These are phyloP conservation scores for Tachina fera DNA, from an alignment of 2,888 invertebrate genomes.

Conservation along the genomic window DNA sequence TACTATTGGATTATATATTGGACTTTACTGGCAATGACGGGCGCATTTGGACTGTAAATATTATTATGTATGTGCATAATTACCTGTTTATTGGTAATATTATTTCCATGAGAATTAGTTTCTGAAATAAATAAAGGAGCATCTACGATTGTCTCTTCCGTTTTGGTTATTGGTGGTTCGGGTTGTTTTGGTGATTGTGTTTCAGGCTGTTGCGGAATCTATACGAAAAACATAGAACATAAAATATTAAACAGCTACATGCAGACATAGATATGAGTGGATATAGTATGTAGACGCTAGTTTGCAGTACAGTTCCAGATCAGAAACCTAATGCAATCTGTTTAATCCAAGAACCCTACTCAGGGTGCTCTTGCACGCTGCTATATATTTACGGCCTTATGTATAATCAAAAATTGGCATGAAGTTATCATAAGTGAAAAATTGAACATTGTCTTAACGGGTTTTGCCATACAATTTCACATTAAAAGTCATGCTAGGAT, in stretches of 20 bases:
- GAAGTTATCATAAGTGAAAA: too few species aligned
- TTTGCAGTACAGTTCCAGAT: constrained; percentile 6
- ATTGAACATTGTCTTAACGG: too few species aligned
- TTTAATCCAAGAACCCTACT: too few species aligned
- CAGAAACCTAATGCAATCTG: not conserved
- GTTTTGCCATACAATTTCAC: too few species aligned
- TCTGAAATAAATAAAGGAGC: not conserved
- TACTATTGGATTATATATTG: too few species aligned
- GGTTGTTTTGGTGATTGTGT: not conserved
- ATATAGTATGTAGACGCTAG: not conserved
- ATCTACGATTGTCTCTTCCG: constrained; percentile 37
- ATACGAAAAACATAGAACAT: constrained; percentile 5
- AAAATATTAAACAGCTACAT: not conserved
- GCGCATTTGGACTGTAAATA: not conserved
- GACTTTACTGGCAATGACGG: too few species aligned
- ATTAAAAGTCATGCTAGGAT: too few species aligned
- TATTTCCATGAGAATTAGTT: not conserved
- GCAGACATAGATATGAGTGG: not conserved
- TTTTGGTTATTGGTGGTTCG: not conserved
- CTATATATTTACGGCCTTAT: too few species aligned
- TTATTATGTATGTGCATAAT: not conserved
- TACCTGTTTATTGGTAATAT: constrained; percentile 46
- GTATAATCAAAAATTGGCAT: too few species aligned
- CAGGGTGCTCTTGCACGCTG: too few species aligned
- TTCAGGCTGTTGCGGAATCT: constrained; percentile 32